Conservation (phyloP, 2,113 vertebrate species). For the Diadophis punctatus region DNA sequence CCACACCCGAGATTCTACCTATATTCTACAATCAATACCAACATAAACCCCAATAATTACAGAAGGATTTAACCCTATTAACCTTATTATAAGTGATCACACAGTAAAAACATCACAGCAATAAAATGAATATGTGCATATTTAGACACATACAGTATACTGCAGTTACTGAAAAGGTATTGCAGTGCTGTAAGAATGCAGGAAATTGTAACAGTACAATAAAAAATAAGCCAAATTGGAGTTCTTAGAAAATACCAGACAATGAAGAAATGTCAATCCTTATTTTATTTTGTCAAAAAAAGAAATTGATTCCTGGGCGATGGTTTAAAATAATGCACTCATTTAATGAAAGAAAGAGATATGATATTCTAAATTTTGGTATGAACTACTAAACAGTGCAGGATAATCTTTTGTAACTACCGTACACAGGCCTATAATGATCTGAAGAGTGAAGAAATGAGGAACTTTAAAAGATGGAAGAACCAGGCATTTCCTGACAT, state of each 20-base stretch:
- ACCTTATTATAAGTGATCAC: background rate
- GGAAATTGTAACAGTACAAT: background rate
- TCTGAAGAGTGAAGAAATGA: background rate
- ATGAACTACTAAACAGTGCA: background rate
- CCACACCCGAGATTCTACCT: background rate
- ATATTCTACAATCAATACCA: background rate
- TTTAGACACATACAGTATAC: background rate
- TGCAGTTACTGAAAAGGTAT: background rate
- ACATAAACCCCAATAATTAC: background rate
- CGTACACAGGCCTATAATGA: background rate
- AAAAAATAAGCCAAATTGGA: background rate
- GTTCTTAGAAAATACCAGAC: background rate
- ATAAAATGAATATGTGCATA: background rate
- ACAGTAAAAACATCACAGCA: background rate
- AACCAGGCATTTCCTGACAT: background rate
- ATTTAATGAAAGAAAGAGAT: background rate
- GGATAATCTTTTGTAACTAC: background rate
- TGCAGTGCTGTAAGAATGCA: background rate
- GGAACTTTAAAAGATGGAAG: background rate
- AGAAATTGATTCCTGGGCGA: background rate
- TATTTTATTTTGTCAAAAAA: background rate
- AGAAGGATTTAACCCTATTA: background rate
- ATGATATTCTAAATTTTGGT: background rate
- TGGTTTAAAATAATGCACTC: background rate
- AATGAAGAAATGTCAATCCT: background rate